Conservation (phyloP, 2,888 invertebrate species). For the Coenonympha arcania region DNA sequence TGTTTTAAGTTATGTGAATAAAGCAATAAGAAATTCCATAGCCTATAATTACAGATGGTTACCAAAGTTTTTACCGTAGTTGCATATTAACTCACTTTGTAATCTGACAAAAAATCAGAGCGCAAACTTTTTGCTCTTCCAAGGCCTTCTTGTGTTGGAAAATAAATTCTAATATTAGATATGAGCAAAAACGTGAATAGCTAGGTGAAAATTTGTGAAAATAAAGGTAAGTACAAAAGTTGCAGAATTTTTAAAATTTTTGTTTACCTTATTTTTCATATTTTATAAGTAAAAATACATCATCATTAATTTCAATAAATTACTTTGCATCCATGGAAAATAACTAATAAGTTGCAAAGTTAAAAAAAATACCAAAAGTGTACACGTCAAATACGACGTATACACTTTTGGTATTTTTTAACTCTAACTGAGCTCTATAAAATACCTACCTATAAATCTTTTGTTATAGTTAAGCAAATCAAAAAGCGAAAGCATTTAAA, state of each 20-base stretch:
- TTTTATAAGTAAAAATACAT: no score
- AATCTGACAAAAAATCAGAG: constrained; percentile 11
- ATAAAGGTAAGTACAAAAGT: no score
- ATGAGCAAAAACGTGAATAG: background rate
- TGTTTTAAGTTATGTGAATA: no score
- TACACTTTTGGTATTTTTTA: no score
- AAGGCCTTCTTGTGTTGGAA: constrained; percentile 13
- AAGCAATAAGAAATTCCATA: background rate
- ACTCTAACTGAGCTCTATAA: no score
- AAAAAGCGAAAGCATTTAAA: constrained; percentile 6
- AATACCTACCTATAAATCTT: no score
- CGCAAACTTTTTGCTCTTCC: constrained; percentile 18
- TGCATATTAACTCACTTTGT: constrained; percentile 10
- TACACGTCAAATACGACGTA: no score
- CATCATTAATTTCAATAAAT: background rate
- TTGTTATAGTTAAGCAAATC: constrained; percentile 1
- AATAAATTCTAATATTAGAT: constrained; percentile 1
- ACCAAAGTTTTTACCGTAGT: constrained; percentile 8
- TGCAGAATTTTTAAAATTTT: no score
- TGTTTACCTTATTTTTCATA: no score
- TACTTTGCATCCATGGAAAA: background rate
- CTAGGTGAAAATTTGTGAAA: background rate
- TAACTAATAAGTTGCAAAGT: no score
- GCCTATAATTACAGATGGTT: constrained; percentile 2
- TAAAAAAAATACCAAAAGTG: no score